These are phyloP conservation scores for Clitarchus hookeri DNA, from an alignment of 2,888 invertebrate genomes.

Conservation along the genomic window DNA sequence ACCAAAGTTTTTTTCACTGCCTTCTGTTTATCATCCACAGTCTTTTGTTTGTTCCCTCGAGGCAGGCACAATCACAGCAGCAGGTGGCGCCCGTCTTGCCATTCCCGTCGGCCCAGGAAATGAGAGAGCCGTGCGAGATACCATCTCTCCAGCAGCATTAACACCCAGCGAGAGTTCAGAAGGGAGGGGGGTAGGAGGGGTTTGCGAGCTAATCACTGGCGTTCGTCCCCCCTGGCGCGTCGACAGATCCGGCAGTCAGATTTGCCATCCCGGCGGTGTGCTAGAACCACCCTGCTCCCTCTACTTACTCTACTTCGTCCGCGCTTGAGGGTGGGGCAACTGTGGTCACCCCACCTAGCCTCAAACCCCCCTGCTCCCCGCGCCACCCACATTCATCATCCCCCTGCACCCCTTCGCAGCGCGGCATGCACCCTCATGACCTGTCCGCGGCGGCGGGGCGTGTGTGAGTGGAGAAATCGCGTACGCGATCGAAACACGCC, in stretches of 20 bases:
- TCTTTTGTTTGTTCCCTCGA: neutral
- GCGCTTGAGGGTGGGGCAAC: neutral
- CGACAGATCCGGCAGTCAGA: neutral
- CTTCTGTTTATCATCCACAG: neutral
- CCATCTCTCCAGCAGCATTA: conserved; percentile 14
- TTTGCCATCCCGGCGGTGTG: neutral
- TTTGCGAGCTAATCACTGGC: neutral
- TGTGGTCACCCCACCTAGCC: neutral
- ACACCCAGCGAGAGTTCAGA: neutral
- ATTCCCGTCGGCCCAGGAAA: neutral
- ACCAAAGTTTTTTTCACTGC: neutral
- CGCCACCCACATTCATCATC: neutral
- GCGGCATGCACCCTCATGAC: neutral
- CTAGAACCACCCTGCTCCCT: neutral
- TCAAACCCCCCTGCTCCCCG: neutral
- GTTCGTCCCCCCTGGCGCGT: neutral
- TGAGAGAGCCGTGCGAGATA: neutral
- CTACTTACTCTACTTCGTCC: neutral
- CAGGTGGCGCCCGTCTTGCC: neutral
- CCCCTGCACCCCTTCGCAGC: neutral
- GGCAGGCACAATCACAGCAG: neutral
- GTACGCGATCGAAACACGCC: conserved; percentile 14
- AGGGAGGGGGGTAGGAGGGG: neutral
- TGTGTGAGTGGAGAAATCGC: neutral
- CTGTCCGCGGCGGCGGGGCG: neutral